These are phyloP conservation scores for Drosophila burlai DNA, from an alignment of 1,140 invertebrate genomes.

Conservation along the genomic window DNA sequence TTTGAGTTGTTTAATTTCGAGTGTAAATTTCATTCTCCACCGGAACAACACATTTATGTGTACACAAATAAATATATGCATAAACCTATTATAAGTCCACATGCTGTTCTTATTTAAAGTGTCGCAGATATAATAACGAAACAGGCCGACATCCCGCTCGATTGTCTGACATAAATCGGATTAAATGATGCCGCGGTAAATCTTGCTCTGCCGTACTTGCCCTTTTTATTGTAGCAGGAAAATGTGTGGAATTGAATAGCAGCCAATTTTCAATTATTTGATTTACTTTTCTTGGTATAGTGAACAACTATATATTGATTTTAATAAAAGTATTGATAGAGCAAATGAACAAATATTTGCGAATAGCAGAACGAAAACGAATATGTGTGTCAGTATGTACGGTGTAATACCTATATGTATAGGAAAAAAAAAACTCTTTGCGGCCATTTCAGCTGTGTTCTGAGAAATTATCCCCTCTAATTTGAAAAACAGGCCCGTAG, in stretches of 20 bases:
- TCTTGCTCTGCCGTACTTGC: not conserved
- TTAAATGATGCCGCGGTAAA: not conserved
- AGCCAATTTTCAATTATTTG: not conserved
- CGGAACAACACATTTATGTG: conserved; percentile 8
- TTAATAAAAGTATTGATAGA: not conserved
- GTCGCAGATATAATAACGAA: not conserved
- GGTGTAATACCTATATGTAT: no score
- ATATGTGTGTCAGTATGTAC: no score
- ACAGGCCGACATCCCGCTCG: not conserved
- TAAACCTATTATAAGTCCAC: conserved; percentile 33
- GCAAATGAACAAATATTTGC: not conserved
- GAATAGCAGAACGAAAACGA: not conserved
- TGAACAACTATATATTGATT: no score
- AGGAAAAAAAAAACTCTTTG: no score
- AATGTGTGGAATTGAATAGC: not conserved
- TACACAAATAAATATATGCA: conserved; percentile 48
- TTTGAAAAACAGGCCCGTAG: not conserved
- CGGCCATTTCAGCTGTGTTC: no score
- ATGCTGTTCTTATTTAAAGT: conserved; percentile 18
- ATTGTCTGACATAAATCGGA: conserved; percentile 1
- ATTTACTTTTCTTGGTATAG: not conserved
- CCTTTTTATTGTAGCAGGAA: not conserved
- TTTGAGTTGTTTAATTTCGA: conserved; percentile 19
- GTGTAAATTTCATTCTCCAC: conserved; percentile 11
- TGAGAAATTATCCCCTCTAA: not conserved